Evolutionary conservation across 2,888 invertebrate genomes (phyloP).

Genomic region (Taphrorychus bicolor): DNA sequence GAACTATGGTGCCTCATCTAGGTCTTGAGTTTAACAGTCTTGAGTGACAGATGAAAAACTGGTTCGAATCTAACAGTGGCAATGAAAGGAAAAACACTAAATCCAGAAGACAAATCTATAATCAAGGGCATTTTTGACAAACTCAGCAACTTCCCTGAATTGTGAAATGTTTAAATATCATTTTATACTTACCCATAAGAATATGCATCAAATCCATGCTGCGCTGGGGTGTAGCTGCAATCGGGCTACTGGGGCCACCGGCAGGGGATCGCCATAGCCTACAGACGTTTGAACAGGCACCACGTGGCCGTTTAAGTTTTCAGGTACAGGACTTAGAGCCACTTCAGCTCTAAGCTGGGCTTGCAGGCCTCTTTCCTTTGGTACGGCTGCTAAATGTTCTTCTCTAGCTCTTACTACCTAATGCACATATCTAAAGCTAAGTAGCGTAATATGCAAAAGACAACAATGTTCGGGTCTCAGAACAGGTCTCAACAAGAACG

Average conservation of each 20-base stretch:
- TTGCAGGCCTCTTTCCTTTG: slow-evolving; percentile 51
- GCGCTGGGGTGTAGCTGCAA: slow-evolving; percentile 52
- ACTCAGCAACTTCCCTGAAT: too few species aligned
- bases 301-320: slow-evolving; percentile 32
- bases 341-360: slow-evolving; percentile 47
- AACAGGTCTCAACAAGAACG: too few species aligned
- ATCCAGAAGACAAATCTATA: background rate
- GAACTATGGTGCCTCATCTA: too few species aligned
- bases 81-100: too few species aligned
- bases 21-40: too few species aligned
- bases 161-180: too few species aligned
- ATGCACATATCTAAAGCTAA: too few species aligned
- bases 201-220: slow-evolving; percentile 64
- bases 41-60: too few species aligned
- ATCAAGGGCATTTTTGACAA: background rate
- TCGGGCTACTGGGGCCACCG: slow-evolving; percentile 46
- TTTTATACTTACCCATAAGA: slow-evolving; percentile 70
- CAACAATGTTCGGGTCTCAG: too few species aligned
- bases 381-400: slow-evolving; percentile 54
- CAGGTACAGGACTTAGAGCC: slow-evolving; percentile 48
- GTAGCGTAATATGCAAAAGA: too few species aligned
- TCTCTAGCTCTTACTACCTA: slow-evolving; percentile 50
- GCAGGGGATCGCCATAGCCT: slow-evolving; percentile 13
- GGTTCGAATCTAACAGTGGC: too few species aligned
- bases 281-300: slow-evolving; percentile 40